Evolutionary conservation across 2,888 invertebrate genomes (phyloP).

Genomic region (Brenthis daphne): DNA sequence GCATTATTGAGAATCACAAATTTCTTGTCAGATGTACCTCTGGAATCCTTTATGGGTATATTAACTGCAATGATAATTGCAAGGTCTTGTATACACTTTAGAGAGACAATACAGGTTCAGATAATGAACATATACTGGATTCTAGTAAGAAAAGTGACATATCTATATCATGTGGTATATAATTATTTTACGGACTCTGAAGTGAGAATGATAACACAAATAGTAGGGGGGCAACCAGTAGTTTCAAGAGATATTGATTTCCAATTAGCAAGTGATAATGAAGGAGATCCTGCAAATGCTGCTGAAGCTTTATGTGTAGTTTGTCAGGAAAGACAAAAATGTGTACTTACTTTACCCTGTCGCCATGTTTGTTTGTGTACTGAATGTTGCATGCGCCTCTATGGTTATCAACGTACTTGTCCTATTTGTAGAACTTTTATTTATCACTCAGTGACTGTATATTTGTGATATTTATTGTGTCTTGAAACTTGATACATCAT

Average conservation of each 20-base stretch:
- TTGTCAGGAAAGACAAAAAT: conserved; percentile 80
- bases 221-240: conserved; percentile 58
- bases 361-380: conserved; percentile 80
- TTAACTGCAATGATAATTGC: conserved; percentile 64
- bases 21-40: conserved; percentile 74
- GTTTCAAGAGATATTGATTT: conserved; percentile 47
- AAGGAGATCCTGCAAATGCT: conserved; percentile 43
- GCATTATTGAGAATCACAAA: conserved; percentile 65
- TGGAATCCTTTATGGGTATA: conserved; percentile 72
- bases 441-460: conserved; percentile 80
- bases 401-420: conserved; percentile 76
- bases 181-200: conserved; percentile 72
- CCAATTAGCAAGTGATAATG: conserved; percentile 49
- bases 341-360: conserved; percentile 80
- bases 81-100: conserved; percentile 63
- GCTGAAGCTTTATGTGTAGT: conserved; percentile 77
- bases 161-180: conserved; percentile 62
- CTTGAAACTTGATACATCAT: not conserved
- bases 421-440: conserved; percentile 81
- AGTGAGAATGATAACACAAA: conserved; percentile 61
- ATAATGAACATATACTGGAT: conserved; percentile 60
- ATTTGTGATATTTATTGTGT: conserved; percentile 60
- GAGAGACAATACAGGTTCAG: conserved; percentile 53
- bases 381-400: conserved; percentile 75
- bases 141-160: conserved; percentile 61